Percentiles rank a stretch among this genome's conserved stretches.
phyloP scores from a whole-genome alignment of 2,888 invertebrate species.

The Amphipyra berbera region DNA sequence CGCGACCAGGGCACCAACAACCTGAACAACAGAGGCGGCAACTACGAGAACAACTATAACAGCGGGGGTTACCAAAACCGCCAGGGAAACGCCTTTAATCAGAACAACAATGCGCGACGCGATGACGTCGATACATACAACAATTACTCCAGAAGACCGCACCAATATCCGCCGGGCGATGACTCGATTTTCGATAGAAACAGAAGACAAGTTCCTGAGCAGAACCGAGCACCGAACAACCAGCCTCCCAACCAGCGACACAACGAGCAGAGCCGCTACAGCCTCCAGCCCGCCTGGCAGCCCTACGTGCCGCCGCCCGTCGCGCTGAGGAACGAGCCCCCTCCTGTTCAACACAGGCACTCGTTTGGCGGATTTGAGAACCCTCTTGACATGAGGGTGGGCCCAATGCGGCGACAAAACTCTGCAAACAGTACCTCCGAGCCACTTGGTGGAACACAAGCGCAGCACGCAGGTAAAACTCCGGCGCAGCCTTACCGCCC shows the following conservation, averaged over 20 bases:
- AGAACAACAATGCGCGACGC: constrained; percentile 62
- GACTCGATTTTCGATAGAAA: constrained; percentile 64
- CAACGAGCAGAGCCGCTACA: constrained; percentile 49
- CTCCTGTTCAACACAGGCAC: constrained; percentile 62
- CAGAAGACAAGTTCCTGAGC: constrained; percentile 50
- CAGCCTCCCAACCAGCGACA: constrained; percentile 38
- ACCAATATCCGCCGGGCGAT: constrained; percentile 65
- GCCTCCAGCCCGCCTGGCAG: constrained; percentile 65
- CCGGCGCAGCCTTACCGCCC: constrained; percentile 63
- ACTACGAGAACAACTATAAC: constrained; percentile 76
- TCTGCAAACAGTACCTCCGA: constrained; percentile 41
- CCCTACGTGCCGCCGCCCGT: constrained; percentile 61
- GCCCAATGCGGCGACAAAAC: constrained; percentile 57
- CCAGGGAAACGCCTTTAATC: constrained; percentile 57
- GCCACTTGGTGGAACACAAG: constrained; percentile 5
- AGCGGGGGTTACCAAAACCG: constrained; percentile 59
- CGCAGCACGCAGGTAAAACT: constrained; percentile 34
- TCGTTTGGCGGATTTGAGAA: constrained; percentile 78
- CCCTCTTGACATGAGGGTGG: constrained; percentile 80
- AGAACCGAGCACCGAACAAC: constrained; percentile 36
- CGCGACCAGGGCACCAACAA: constrained; percentile 86
- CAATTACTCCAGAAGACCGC: constrained; percentile 72
- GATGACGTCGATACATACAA: constrained; percentile 66
- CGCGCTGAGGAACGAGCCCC: constrained; percentile 50
- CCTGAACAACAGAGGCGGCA: constrained; percentile 83